Percentiles rank a stretch among this genome's conserved stretches.
Conservation (phyloP, 2,113 vertebrate species). For the Cricetomys ansorgei region DNA sequence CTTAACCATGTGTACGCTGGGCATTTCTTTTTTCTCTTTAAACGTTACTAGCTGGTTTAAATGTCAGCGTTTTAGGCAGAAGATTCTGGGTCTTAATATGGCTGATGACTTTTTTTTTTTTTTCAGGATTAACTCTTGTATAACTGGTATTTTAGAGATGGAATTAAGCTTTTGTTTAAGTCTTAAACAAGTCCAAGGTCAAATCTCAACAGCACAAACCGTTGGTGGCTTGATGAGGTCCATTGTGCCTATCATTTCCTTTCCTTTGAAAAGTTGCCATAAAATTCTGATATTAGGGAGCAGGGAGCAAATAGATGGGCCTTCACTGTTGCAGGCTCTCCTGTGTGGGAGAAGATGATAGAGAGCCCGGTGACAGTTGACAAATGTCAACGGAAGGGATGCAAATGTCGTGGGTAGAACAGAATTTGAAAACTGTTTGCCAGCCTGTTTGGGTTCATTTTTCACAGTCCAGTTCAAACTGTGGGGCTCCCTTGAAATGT, state of each 20-base stretch:
- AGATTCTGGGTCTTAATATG: slow-evolving; percentile 61
- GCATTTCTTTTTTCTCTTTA: slow-evolving; percentile 57
- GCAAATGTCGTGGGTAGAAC: slow-evolving; percentile 61
- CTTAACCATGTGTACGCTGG: not conserved
- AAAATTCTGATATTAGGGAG: not conserved
- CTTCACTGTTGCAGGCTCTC: not conserved
- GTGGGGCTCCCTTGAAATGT: slow-evolving; percentile 10
- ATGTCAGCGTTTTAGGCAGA: not conserved
- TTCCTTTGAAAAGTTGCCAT: slow-evolving; percentile 17
- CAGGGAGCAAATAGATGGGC: not conserved
- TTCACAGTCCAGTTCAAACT: slow-evolving; percentile 45
- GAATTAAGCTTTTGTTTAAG: slow-evolving; percentile 29
- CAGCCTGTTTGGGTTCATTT: slow-evolving; percentile 49
- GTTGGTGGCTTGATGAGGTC: not conserved
- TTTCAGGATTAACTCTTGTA: slow-evolving; percentile 48
- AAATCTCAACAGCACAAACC: not conserved
- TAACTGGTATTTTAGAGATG: not conserved
- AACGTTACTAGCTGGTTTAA: not conserved
- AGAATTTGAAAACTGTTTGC: slow-evolving; percentile 41
- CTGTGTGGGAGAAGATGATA: not conserved
- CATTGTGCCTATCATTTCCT: not conserved
- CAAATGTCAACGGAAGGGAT: slow-evolving; percentile 26
- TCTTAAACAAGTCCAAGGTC: not conserved
- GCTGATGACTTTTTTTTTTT: no score
- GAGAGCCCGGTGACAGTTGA: slow-evolving; percentile 28